Evolutionary conservation across 2,797 vertebrate species (phyloP), one percentile per base, ranked within the genome.

Genomic region (Microtus obscurus): DNA sequence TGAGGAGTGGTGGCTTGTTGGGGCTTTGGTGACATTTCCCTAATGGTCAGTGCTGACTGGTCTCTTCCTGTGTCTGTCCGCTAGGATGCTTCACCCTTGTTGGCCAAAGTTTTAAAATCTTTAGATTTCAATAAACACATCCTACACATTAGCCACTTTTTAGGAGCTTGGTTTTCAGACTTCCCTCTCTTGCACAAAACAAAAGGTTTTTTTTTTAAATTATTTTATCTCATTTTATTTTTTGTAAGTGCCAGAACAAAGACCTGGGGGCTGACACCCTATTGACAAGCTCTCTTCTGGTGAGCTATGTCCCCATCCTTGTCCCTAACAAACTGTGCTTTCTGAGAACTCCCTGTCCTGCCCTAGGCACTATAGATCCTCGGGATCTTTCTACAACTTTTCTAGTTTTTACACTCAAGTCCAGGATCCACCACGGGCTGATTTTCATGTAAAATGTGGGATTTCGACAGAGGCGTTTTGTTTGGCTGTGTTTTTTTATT

Each of bases 1-100:
- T 69, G 34, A 37, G 48, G 0, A 45, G 16, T 6, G 16, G 6
- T 6, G 25, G 1, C n/a, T 43, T 29, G 0, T 2, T 17, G 53
- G 56, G 56, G 19, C 31, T 69, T n/a, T 37, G 5, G 40, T 16
- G 53, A 27, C 40, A 37, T 73, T 61, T 69, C 40, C 40, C 29
- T 27, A 29, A 23, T 19, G 9, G 13, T 10, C 9, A 45, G 19
- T 1, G 9, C 34, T 37, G 21, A 14, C 13, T 6, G 25, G 45
- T 17, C 37, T 59, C 21, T 40, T 48, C 37, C 7, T 6, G 14
- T 25, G 71, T 40, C 74, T 73, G 9, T 43, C 13, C 13, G 5
- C 8, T 37, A 19, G 40, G 10, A 9, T 56, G 1, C 16, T 87
- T 79, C 25, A 19, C n/a, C 61, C 16, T 43, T 43, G n/a, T 59